A percentile compares a stretch with the other conserved stretches of the same genome.
Evolutionary conservation across 2,113 vertebrate genomes (phyloP).

Genomic region (Dissostichus mawsoni): DNA sequence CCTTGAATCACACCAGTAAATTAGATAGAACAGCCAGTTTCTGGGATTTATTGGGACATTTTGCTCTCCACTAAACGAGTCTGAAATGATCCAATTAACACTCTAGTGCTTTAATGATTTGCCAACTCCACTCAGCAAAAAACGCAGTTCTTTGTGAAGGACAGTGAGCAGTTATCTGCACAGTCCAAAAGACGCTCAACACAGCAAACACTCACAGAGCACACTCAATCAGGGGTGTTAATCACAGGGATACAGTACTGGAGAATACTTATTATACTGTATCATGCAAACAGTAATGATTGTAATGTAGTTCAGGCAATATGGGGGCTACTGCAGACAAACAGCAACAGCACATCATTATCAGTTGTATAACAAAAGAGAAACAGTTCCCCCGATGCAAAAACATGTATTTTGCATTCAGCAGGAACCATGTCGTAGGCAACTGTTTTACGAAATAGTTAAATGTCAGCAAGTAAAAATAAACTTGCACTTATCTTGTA

Average conservation of each 20-base stretch:
- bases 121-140: constrained; percentile 8
- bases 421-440: neutral
- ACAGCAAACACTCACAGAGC: neutral
- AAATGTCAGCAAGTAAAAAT: neutral
- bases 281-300: constrained; percentile 13
- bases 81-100: constrained; percentile 66
- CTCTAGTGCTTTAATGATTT: constrained; percentile 50
- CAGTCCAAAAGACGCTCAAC: neutral
- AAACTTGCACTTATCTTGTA: too few relatives aligned
- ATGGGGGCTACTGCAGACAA: neutral
- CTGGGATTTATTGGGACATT: constrained; percentile 52
- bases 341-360: constrained; percentile 1
- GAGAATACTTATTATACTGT: neutral
- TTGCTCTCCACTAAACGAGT: constrained; percentile 43
- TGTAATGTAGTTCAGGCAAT: neutral
- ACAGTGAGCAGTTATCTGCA: constrained; percentile 3
- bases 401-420: neutral
- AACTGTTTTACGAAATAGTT: neutral
- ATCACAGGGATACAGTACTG: neutral
- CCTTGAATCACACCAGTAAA: constrained; percentile 21
- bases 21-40: constrained; percentile 41
- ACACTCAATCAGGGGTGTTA: neutral
- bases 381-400: neutral
- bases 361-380: neutral
- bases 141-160: neutral